These are phyloP conservation scores for Achatina immaculata DNA, from an alignment of 1,140 invertebrate genomes.

Conservation along the genomic window DNA sequence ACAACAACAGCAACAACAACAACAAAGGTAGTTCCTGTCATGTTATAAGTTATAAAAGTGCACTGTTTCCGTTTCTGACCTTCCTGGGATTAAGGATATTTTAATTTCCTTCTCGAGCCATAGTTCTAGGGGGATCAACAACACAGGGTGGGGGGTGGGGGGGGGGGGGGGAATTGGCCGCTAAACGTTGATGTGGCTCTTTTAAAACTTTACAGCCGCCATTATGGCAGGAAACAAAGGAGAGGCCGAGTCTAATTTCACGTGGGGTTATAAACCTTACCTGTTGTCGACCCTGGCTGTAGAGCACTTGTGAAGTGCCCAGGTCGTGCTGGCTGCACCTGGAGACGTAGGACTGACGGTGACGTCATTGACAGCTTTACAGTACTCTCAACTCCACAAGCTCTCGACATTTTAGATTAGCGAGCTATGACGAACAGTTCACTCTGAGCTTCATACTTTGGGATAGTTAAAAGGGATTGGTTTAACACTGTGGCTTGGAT, in stretches of 20 bases:
- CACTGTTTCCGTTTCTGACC: not conserved
- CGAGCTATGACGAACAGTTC: not conserved
- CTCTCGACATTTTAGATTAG: not conserved
- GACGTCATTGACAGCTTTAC: conserved; percentile 22
- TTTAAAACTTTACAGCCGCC: not conserved
- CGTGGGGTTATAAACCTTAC: conserved; percentile 6
- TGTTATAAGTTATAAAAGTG: not conserved
- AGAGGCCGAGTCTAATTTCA: not conserved
- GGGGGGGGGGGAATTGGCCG: not conserved
- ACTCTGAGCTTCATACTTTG: not conserved
- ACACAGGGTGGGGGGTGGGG: not conserved
- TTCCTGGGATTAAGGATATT: too few species aligned
- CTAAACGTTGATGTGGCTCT: not conserved
- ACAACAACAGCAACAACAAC: not conserved
- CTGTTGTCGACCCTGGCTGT: not conserved
- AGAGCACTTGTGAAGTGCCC: not conserved
- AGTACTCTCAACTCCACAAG: not conserved
- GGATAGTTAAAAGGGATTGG: not conserved
- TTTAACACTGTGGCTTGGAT: not conserved
- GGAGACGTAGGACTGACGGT: not conserved
- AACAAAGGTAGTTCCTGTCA: not conserved
- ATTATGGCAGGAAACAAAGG: not conserved
- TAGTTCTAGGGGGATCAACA: not conserved
- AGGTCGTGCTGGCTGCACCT: not conserved
- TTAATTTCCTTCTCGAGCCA: too few species aligned